These are phyloP conservation scores for Schizaphis graminum DNA, from an alignment of 2,888 invertebrate species.

Conservation along the genomic window DNA sequence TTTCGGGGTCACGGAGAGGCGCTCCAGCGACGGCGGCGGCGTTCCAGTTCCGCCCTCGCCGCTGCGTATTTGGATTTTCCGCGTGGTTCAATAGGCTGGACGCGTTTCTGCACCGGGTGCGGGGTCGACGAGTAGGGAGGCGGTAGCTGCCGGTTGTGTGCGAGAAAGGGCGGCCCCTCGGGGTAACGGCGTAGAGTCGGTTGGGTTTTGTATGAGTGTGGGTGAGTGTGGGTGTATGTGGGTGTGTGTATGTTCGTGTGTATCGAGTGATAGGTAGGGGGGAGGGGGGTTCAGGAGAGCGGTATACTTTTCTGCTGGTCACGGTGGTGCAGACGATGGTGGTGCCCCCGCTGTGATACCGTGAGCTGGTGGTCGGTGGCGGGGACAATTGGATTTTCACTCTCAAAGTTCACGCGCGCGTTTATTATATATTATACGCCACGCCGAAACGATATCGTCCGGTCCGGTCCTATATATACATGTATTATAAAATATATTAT, in stretches of 20 bases:
- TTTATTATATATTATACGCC: conserved; percentile 49
- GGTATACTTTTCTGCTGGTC: background rate
- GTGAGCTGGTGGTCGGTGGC: background rate
- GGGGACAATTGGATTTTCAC: conserved; percentile 62
- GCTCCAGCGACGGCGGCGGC: conserved; percentile 54
- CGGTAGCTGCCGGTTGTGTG: background rate
- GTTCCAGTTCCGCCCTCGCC: conserved; percentile 52
- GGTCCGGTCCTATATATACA: background rate
- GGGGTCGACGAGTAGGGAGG: background rate
- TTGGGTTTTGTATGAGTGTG: background rate
- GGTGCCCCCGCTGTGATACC: background rate
- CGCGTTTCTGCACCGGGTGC: background rate
- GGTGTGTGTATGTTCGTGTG: background rate
- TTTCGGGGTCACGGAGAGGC: conserved; percentile 61
- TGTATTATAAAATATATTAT: background rate
- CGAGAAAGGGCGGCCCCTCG: conserved; percentile 4
- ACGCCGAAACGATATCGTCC: conserved; percentile 43
- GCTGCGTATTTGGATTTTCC: conserved; percentile 19
- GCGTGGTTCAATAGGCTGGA: conserved; percentile 55
- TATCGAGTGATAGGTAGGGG: background rate
- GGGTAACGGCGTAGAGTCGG: background rate
- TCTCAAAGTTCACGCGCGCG: conserved; percentile 62
- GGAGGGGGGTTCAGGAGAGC: background rate
- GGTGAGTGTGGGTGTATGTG: background rate
- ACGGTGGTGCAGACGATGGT: background rate